Percentiles rank a stretch among this genome's conserved stretches.
Conservation (phyloP, 1,140 invertebrate genomes). For the Zaprionus capensis region DNA sequence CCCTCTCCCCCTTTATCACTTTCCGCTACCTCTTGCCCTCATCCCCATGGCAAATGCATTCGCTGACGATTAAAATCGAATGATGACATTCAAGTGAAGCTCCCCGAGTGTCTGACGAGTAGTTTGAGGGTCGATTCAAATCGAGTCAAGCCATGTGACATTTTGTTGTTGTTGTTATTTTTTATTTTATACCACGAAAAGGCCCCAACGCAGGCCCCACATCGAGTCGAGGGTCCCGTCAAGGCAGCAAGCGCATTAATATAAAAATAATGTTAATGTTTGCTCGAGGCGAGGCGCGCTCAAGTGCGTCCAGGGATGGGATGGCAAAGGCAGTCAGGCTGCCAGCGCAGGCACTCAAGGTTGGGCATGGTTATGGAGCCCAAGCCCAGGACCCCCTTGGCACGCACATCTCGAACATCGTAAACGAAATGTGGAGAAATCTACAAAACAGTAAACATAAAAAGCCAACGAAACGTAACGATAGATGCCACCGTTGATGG, state of each 20-base stretch:
- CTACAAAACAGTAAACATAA: slow-evolving; percentile 77
- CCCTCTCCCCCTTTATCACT: neutral
- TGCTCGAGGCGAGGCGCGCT: slow-evolving; percentile 43
- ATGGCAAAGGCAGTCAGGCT: neutral
- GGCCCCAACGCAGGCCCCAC: neutral
- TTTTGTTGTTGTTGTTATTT: slow-evolving; percentile 25
- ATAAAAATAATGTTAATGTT: slow-evolving; percentile 83
- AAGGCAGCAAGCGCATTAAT: slow-evolving; percentile 62
- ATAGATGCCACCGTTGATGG: slow-evolving; percentile 61
- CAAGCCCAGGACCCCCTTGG: slow-evolving; percentile 35
- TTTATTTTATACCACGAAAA: slow-evolving; percentile 37
- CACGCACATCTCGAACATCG: slow-evolving; percentile 52
- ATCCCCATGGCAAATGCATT: neutral
- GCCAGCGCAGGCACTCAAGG: neutral
- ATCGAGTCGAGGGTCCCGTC: neutral
- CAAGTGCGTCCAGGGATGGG: slow-evolving; percentile 30
- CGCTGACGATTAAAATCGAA: slow-evolving; percentile 24
- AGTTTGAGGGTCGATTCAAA: slow-evolving; percentile 20
- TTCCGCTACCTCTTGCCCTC: too few species aligned
- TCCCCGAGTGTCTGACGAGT: slow-evolving; percentile 9
- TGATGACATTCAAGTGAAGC: slow-evolving; percentile 24
- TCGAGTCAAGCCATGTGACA: slow-evolving; percentile 23
- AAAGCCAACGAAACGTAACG: slow-evolving; percentile 81
- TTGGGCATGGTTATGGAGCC: neutral
- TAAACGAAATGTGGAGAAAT: slow-evolving; percentile 65